These are phyloP conservation scores for Sinohyriopsis cumingii DNA, from an alignment of 2,888 invertebrate genomes.

Conservation along the genomic window DNA sequence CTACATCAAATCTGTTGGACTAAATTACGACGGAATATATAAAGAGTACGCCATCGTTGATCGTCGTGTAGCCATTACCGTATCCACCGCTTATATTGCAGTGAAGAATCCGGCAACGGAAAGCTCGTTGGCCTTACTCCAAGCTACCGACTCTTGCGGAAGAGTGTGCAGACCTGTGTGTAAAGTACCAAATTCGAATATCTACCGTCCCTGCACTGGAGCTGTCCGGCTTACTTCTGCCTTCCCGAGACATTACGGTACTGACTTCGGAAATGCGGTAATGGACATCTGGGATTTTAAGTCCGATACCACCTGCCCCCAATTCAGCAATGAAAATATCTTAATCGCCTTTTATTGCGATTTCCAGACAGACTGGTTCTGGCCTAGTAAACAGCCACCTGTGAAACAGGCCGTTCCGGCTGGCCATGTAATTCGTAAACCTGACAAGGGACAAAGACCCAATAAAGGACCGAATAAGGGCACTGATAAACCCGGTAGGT, in stretches of 20 bases:
- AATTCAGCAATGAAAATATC: conserved; percentile 46
- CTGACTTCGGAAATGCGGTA: conserved; percentile 49
- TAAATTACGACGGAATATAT: conserved; percentile 60
- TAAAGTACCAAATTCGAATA: conserved; percentile 39
- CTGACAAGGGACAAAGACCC: conserved; percentile 15
- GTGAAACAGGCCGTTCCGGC: background rate
- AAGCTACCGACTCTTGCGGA: conserved; percentile 60
- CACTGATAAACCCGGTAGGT: too few species aligned
- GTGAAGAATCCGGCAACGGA: conserved; percentile 36
- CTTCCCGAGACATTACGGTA: conserved; percentile 46
- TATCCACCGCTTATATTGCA: conserved; percentile 56
- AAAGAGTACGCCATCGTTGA: conserved; percentile 61
- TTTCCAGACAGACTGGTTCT: conserved; percentile 48
- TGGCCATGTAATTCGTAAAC: conserved; percentile 11
- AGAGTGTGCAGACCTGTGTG: conserved; percentile 60
- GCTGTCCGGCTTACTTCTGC: conserved; percentile 45
- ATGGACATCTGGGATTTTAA: conserved; percentile 53
- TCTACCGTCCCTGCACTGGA: conserved; percentile 53
- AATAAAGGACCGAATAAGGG: background rate
- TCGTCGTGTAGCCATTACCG: conserved; percentile 53
- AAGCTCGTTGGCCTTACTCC: conserved; percentile 37
- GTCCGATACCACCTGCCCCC: conserved; percentile 43
- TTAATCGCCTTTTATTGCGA: conserved; percentile 62
- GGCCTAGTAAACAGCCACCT: conserved; percentile 29
- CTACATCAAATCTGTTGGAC: conserved; percentile 54